Conservation (phyloP, 37 sponge, comb jelly and placozoan species). For the Dysidea cf. avara region DNA sequence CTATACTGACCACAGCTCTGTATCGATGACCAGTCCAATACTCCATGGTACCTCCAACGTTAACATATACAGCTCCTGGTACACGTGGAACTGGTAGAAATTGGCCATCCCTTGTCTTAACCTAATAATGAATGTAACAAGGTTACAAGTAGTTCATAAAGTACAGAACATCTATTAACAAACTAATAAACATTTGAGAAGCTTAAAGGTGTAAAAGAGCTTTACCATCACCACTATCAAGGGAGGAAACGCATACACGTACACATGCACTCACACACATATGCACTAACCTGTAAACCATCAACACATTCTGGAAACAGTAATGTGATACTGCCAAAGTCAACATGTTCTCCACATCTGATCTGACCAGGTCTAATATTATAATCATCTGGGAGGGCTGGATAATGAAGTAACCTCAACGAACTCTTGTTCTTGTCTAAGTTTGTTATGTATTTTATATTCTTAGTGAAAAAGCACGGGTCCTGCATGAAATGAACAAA, state of each 20-base stretch:
- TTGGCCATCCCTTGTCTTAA: slow-evolving; percentile 34
- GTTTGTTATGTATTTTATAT: slow-evolving; percentile 15
- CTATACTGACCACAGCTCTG: slow-evolving; percentile 49
- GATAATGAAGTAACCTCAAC: slow-evolving; percentile 58
- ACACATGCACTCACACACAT: too few relatives aligned
- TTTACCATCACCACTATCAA: too few relatives aligned
- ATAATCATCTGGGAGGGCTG: slow-evolving; percentile 24
- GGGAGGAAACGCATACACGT: too few relatives aligned
- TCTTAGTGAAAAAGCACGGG: slow-evolving; percentile 45
- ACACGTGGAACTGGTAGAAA: slow-evolving; percentile 63
- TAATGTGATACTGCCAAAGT: too few relatives aligned
- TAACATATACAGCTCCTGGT: slow-evolving; percentile 47
- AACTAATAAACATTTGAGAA: too few relatives aligned
- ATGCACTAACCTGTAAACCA: too few relatives aligned
- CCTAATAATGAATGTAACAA: slow-evolving; percentile 42
- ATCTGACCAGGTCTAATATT: slow-evolving; percentile 13
- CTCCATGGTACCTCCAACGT: slow-evolving; percentile 71
- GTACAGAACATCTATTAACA: too few relatives aligned
- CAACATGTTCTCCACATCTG: too few relatives aligned
- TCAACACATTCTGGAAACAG: too few relatives aligned
- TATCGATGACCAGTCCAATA: slow-evolving; percentile 63
- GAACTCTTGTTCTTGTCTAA: slow-evolving; percentile 25
- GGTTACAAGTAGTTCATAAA: too few relatives aligned
- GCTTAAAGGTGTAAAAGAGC: too few relatives aligned
- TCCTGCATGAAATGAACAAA: too few relatives aligned